A percentile compares a stretch with the other conserved stretches of the same genome.
Conservation (phyloP, 1,140 invertebrate species). For the Drosophila tani region DNA sequence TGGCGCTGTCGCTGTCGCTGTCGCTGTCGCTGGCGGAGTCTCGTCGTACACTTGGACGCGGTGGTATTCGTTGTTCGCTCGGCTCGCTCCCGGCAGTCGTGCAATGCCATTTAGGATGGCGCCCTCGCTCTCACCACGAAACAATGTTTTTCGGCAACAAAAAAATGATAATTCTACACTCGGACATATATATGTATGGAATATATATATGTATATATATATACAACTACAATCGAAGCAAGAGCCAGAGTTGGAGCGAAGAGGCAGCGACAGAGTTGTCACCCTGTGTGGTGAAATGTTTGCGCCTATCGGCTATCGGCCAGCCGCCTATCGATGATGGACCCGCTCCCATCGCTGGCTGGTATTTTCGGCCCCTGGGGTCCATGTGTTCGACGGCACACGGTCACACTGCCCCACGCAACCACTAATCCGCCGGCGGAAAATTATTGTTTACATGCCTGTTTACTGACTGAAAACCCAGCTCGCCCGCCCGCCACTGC, state of each 20-base stretch:
- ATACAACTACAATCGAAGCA: constrained; percentile 50
- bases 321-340: constrained; percentile 2
- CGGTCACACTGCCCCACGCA: constrained; percentile 19
- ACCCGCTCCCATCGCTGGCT: background rate
- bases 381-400: constrained; percentile 5
- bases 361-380: constrained; percentile 3
- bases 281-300: constrained; percentile 17
- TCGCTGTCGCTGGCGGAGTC: constrained; percentile 40
- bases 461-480: constrained; percentile 65
- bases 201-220: constrained; percentile 52
- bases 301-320: constrained; percentile 16
- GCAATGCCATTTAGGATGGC: constrained; percentile 76
- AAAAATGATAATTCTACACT: constrained; percentile 57
- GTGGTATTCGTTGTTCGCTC: constrained; percentile 63
- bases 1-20: constrained; percentile 31
- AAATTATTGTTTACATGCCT: constrained; percentile 55
- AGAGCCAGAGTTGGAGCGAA: constrained; percentile 36
- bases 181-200: constrained; percentile 46
- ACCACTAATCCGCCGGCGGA: constrained; percentile 8
- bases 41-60: constrained; percentile 25
- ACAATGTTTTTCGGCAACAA: constrained; percentile 64
- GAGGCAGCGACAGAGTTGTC: constrained; percentile 41
- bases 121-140: constrained; percentile 69
- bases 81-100: constrained; percentile 54
- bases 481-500: constrained; percentile 1